A percentile compares a stretch with the other conserved stretches of the same genome.
Evolutionary conservation across 2,888 invertebrate genomes (phyloP).

Genomic region (Clistopyga incitator): DNA sequence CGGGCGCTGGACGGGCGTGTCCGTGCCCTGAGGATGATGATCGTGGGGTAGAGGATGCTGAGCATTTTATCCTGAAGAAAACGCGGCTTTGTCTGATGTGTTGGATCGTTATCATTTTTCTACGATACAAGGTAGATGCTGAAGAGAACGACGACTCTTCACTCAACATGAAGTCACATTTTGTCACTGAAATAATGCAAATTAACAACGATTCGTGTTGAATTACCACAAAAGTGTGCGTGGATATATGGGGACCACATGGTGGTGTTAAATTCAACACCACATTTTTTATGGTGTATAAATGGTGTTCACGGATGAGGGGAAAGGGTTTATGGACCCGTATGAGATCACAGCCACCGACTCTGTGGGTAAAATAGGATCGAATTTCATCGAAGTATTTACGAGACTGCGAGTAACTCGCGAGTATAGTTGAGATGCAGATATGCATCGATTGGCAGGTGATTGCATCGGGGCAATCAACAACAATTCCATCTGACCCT

Average conservation of each 20-base stretch:
- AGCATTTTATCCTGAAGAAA: not conserved
- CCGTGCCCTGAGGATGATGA: conserved; percentile 39
- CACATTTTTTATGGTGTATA: conserved; percentile 12
- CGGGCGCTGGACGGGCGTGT: conserved; percentile 59
- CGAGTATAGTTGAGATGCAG: conserved; percentile 12
- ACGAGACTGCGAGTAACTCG: conserved; percentile 48
- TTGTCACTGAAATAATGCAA: not conserved
- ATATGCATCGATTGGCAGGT: not conserved
- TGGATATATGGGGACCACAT: too few relatives aligned
- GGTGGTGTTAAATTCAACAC: too few relatives aligned
- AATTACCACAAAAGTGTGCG: too few relatives aligned
- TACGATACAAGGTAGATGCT: conserved; percentile 26
- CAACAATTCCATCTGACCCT: not conserved
- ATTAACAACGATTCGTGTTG: not conserved
- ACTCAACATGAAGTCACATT: too few relatives aligned
- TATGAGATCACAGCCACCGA: conserved; percentile 46
- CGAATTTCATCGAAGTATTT: conserved; percentile 64
- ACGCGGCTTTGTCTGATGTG: conserved; percentile 24
- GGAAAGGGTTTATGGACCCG: conserved; percentile 60
- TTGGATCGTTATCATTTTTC: conserved; percentile 55
- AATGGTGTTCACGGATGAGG: conserved; percentile 55
- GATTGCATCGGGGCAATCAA: not conserved
- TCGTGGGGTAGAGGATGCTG: conserved; percentile 45
- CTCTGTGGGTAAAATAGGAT: conserved; percentile 23
- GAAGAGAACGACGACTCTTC: not conserved